Conservation (phyloP, 2,797 vertebrate genomes). For the Phalloptychus januarius region DNA sequence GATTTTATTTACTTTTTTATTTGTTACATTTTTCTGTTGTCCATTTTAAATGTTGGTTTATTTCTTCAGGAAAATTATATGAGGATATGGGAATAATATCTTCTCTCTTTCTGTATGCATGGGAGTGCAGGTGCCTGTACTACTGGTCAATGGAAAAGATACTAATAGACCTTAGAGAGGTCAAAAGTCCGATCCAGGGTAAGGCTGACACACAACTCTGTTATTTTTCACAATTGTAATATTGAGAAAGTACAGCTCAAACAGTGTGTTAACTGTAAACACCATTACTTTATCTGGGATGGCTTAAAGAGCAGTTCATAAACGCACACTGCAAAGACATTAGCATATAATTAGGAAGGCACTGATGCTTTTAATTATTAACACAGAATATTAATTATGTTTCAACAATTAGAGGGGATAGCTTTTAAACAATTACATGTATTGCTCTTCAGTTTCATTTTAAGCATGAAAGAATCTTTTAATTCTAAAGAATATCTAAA, state of each 20-base stretch:
- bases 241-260: not conserved
- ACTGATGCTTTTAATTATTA: constrained; percentile 13
- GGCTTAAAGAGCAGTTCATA: constrained; percentile 9
- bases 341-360: constrained; percentile 11
- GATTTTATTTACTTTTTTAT: not conserved
- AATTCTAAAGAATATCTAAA: not conserved
- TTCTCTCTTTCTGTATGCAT: not conserved
- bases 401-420: not conserved
- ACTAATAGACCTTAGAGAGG: not conserved
- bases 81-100: not conserved
- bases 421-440: not conserved
- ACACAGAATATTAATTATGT: constrained; percentile 13
- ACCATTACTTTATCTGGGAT: constrained; percentile 17
- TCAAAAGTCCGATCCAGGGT: not conserved
- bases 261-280: too few relatives aligned
- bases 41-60: not conserved
- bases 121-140: not conserved
- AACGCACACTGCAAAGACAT: constrained; percentile 7
- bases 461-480: constrained; percentile 1
- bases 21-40: not conserved
- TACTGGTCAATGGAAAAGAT: not conserved
- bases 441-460: not conserved
- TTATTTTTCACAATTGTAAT: not conserved
- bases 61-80: not conserved
- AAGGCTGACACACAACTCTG: not conserved